A percentile compares a stretch with the other conserved stretches of the same genome.
phyloP scores from a whole-genome alignment of 2,797 vertebrate species.

The Platalea minor region DNA sequence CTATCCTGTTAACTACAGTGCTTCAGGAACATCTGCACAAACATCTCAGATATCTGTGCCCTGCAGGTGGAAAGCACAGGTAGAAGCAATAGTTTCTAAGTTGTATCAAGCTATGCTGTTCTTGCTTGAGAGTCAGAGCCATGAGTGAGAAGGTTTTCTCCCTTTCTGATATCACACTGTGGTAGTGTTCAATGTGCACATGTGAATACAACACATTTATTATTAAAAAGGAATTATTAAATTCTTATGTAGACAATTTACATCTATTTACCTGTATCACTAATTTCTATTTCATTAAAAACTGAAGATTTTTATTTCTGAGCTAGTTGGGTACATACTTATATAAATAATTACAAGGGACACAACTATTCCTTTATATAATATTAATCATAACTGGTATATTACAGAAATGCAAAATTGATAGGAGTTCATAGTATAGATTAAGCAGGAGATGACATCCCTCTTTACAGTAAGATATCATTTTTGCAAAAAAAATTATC shows the following conservation, averaged over 20 bases:
- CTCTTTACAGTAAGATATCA: background rate
- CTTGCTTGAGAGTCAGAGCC: background rate
- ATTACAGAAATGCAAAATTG: background rate
- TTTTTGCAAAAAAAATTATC: background rate
- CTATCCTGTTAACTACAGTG: background rate
- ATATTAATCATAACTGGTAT: background rate
- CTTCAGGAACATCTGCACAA: background rate
- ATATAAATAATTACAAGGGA: background rate
- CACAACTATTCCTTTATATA: background rate
- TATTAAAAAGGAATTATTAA: background rate
- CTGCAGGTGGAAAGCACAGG: background rate
- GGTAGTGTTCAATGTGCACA: background rate
- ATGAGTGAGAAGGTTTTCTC: background rate
- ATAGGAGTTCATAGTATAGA: background rate
- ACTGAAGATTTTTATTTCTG: background rate
- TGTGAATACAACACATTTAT: background rate
- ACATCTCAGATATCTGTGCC: background rate
- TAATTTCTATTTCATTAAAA: background rate
- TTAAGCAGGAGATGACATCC: background rate
- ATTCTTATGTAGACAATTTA: background rate
- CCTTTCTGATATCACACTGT: background rate
- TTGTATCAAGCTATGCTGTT: accelerated
- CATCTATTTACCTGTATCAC: background rate
- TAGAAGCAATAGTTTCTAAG: background rate
- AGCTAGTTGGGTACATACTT: background rate